Conservation (phyloP, 2,113 vertebrate genomes). For the Vidua chalybeata region DNA sequence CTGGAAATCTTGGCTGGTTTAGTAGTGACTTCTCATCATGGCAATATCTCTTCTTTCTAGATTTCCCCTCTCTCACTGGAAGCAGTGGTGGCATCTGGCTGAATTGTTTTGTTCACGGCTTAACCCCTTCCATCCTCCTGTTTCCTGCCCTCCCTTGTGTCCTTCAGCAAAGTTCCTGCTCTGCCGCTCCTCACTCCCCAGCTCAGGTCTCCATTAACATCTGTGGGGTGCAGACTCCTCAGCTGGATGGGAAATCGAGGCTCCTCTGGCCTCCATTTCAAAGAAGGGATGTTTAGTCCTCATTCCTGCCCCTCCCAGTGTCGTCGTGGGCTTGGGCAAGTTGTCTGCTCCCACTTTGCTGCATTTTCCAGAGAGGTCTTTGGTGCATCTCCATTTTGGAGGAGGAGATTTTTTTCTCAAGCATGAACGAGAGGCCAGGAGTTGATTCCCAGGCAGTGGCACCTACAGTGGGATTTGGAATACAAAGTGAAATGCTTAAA, state of each 20-base stretch:
- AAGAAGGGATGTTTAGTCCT: neutral
- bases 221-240: neutral
- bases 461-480: neutral
- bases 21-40: too few species aligned
- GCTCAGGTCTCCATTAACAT: neutral
- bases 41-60: too few species aligned
- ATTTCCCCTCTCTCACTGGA: neutral
- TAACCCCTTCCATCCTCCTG: neutral
- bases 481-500: neutral
- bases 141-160: neutral
- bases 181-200: neutral
- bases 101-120: neutral
- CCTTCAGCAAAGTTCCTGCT: neutral
- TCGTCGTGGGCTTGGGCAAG: neutral
- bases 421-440: neutral
- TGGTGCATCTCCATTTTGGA: neutral
- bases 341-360: neutral
- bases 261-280: neutral
- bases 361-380: neutral
- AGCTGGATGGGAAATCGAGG: neutral
- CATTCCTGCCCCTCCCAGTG: neutral
- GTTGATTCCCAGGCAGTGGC: neutral
- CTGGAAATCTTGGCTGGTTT: neutral
- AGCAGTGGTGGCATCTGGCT: neutral
- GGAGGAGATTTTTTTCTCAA: neutral